These are phyloP conservation scores for Sebastes miniatus DNA, from an alignment of 2,797 vertebrate species.

Conservation along the genomic window DNA sequence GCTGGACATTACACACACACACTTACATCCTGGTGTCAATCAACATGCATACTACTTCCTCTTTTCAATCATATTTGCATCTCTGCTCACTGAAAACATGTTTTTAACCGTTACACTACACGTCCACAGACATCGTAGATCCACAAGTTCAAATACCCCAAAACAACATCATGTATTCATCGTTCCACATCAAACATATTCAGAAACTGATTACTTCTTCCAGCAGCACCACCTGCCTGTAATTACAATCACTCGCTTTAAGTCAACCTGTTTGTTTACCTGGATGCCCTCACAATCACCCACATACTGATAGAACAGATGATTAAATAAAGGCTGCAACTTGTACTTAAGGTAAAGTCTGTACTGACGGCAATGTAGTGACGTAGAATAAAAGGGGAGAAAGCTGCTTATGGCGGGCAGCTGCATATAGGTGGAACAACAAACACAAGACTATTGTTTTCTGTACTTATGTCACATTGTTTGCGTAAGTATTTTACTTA, in stretches of 20 bases:
- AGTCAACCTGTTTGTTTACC: background rate
- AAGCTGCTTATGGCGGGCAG: too few species aligned
- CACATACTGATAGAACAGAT: background rate
- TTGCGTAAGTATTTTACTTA: too few species aligned
- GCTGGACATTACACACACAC: slow-evolving; percentile 17
- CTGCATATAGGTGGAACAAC: too few species aligned
- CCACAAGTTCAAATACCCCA: background rate
- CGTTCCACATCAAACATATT: too few species aligned
- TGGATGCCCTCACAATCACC: background rate
- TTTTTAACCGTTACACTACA: background rate
- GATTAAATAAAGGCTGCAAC: background rate
- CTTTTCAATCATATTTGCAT: slow-evolving; percentile 38
- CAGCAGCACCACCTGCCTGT: background rate
- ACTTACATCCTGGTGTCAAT: background rate
- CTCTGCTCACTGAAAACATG: background rate
- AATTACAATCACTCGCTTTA: too few species aligned
- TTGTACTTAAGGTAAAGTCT: background rate
- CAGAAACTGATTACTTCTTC: background rate
- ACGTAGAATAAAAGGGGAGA: too few species aligned
- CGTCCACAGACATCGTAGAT: background rate
- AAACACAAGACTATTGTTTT: too few species aligned
- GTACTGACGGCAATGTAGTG: too few species aligned
- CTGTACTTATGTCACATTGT: too few species aligned
- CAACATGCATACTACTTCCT: slow-evolving; percentile 10
- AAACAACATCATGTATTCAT: background rate